Conservation (phyloP, 2,113 vertebrate species). For the Coturnix japonica region DNA sequence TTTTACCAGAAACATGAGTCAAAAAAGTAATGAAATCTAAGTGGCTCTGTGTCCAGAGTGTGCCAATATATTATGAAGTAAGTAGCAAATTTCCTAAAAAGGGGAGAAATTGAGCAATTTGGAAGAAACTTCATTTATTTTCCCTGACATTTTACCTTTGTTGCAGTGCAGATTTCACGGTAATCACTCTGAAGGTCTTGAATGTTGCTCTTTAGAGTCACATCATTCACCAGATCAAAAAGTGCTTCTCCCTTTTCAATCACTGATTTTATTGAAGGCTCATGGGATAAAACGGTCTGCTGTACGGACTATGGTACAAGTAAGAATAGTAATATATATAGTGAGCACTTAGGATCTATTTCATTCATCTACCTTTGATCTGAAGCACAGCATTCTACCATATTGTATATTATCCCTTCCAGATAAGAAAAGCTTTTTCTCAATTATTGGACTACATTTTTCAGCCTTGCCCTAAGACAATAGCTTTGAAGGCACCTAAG, state of each 20-base stretch:
- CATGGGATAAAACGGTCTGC: slow-evolving; percentile 89
- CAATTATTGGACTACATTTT: not conserved
- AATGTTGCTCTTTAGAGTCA: slow-evolving; percentile 83
- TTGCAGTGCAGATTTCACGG: slow-evolving; percentile 81
- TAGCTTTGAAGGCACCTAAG: not conserved
- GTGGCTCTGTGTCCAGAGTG: not conserved
- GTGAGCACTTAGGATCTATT: not conserved
- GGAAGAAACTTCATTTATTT: not conserved
- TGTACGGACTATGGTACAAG: slow-evolving; percentile 84
- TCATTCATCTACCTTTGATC: not conserved
- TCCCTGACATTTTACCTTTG: slow-evolving; percentile 77
- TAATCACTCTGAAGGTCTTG: slow-evolving; percentile 85
- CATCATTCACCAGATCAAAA: slow-evolving; percentile 84
- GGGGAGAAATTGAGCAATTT: accelerated
- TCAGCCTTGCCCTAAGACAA: not conserved
- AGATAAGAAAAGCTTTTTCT: not conserved
- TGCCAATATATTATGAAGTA: not conserved
- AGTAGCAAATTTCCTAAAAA: not conserved
- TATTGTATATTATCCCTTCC: not conserved
- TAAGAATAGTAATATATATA: not conserved
- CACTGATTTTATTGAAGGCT: slow-evolving; percentile 88
- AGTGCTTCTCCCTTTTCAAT: slow-evolving; percentile 90
- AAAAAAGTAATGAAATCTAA: not conserved
- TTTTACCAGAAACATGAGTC: not conserved
- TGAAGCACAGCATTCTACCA: not conserved